phyloP scores from a whole-genome alignment of 2,888 invertebrate genomes.

The Calameuta idolon region DNA sequence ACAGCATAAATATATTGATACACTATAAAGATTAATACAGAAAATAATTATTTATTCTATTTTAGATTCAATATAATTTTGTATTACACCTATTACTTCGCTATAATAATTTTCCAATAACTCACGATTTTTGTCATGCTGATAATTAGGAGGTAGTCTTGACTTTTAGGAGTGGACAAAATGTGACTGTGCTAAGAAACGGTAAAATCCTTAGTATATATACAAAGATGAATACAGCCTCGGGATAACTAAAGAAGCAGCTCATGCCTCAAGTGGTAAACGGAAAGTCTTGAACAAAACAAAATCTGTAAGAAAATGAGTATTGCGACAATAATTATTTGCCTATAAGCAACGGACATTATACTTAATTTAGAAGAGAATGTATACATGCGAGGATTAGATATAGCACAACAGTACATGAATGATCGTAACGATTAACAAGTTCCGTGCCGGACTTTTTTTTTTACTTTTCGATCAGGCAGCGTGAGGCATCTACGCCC shows the following conservation, averaged over 20 bases:
- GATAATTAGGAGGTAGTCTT: neutral
- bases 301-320: neutral
- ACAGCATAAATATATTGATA: neutral
- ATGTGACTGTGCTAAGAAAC: neutral
- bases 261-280: neutral
- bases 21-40: neutral
- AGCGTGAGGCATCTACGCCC: too few relatives aligned
- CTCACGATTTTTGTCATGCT: neutral
- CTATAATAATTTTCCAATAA: neutral
- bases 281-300: neutral
- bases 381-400: neutral
- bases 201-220: neutral
- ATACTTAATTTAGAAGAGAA: neutral
- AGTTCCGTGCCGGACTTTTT: too few relatives aligned
- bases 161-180: neutral
- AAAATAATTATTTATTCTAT: neutral
- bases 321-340: neutral
- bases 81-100: neutral
- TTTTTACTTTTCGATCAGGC: too few relatives aligned
- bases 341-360: neutral
- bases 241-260: neutral
- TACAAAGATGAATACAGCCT: slow-evolving; percentile 1
- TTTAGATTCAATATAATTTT: neutral
- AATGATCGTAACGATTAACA: neutral
- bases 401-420: neutral